Evolutionary conservation across 2,113 vertebrate species (phyloP), one percentile per base, ranked within the genome.

Genomic region (Psophia crepitans): DNA sequence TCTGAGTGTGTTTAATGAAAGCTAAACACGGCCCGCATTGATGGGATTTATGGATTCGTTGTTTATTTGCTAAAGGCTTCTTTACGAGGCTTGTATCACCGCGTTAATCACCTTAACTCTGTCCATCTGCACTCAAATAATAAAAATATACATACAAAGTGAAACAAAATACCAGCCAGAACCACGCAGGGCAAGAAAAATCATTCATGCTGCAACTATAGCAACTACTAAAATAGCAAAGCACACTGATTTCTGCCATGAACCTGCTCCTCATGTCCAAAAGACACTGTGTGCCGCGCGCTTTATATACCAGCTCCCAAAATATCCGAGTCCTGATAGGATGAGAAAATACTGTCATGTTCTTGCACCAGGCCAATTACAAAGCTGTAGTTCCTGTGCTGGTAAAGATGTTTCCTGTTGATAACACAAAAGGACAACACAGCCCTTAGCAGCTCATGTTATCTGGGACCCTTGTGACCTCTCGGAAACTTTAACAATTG

Each of bases 391-490:
- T 99, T 99, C 99, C 99, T 99, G 98, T 97, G 85, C 98, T 58
- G 98, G 91, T 96, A 98, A 99, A 99, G 99, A 99, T 99, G 99
- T 99, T 99, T 99, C 99, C 99, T 99, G 99, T 98, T 95, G 99
- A 99, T 99, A 99, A 98, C 68, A 35, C 92, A 23, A 58, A 51
- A 96, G 97, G 93, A 96, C 92, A 57, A 94, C 76, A 83, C 4
- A 63, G 86, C 97, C 73, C 93, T 94, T 44, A 33, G 85, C 93
- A 93, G 96, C 96, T 93, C 97, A 96, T 97, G 98, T 98, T 98
- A 99, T 98, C 98, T 92, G 94, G 97, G 98, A 99, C 98, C 98
- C 98, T 94, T 26, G 91, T 97, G 98, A 94, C 90, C 93, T 88
- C 70, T 89, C 68, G 97, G 97, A 98, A 98, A 97, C 93, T 85